Base-by-base conservation (phyloP, 2,888 invertebrate genomes). In the Selenia dentaria region DNA sequence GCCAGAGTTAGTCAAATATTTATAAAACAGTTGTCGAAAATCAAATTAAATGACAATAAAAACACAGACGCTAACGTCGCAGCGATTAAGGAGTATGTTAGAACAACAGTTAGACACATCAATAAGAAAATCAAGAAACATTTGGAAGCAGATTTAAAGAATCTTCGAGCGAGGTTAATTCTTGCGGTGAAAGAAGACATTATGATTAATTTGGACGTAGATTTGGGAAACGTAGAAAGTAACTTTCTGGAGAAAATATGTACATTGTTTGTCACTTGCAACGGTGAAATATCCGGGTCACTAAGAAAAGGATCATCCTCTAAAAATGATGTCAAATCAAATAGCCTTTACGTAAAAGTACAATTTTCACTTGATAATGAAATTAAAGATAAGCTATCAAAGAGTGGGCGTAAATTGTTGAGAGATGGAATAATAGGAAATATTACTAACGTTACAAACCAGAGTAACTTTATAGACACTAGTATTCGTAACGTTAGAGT, bases 181-280 rank as follows among this genome's bases (percentile, higher is more conserved):
- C 2, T 39, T 1, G 58, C 50, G 4, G 54, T 80, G 0, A 58
- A 62, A 33, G 39, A 70, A 37, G 85, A 88, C 46, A 46, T 87
- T 2, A 43, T 29, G 2, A 63, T 70, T 0, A 83, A 82, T 38
- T 46, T 81, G 4, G 64, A 57, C 20, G 49, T 74, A 0, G 85
- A 86, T 28, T 56, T 86, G 25, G 67, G 61, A 0, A 78, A 78
- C 49, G 42, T 80, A 11, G 62, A 65, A 53, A 55, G 48, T 1
- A 64, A 69, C 4, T 56, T 64, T 1, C 39, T 47, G 8, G 50
- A 57, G 0, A 67, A 52, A 39, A 57, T 81, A n/a, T 88, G 87
- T 52, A 27, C 47, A 0, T 45, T 55, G 11, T 87, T 88, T 38
- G 46, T 61, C 1, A 40, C 60, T 0, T 87, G 87, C 36, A 83